phyloP scores from a whole-genome alignment of 37 sponge, comb jelly and placozoan species.

The Theonella swinhoei region DNA sequence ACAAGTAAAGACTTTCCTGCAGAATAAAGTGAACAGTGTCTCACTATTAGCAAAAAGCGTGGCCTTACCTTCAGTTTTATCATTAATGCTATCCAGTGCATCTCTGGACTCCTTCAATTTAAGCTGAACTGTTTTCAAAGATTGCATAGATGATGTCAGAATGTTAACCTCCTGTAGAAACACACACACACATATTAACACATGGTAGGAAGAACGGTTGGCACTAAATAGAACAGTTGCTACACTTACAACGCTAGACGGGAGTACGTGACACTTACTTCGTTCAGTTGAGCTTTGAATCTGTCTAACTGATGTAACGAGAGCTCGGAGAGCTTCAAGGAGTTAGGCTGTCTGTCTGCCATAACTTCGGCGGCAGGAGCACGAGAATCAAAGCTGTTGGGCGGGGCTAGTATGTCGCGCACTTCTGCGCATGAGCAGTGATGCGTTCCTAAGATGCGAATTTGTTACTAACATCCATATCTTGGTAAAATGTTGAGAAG shows the following conservation, averaged over 20 bases:
- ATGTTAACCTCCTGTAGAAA: conserved; percentile 73
- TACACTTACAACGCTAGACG: background rate
- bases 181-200: background rate
- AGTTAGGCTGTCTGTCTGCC: conserved; percentile 1
- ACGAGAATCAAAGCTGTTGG: background rate
- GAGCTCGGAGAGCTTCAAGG: conserved; percentile 58
- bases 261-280: conserved; percentile 49
- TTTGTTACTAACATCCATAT: no score
- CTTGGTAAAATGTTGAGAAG: no score
- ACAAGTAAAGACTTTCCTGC: conserved; percentile 77
- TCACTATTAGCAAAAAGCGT: background rate
- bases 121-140: conserved; percentile 87
- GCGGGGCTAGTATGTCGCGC: background rate
- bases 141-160: conserved; percentile 77
- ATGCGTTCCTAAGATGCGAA: no score
- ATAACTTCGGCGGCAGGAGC: no score
- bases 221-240: background rate
- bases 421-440: background rate
- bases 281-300: conserved; percentile 79
- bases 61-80: conserved; percentile 67
- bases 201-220: background rate
- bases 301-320: conserved; percentile 73
- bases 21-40: conserved; percentile 17
- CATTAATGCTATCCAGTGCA: conserved; percentile 51
- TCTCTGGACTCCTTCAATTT: conserved; percentile 88